Base-by-base conservation (phyloP, 2,888 invertebrate genomes). In the Eupithecia subfuscata region DNA sequence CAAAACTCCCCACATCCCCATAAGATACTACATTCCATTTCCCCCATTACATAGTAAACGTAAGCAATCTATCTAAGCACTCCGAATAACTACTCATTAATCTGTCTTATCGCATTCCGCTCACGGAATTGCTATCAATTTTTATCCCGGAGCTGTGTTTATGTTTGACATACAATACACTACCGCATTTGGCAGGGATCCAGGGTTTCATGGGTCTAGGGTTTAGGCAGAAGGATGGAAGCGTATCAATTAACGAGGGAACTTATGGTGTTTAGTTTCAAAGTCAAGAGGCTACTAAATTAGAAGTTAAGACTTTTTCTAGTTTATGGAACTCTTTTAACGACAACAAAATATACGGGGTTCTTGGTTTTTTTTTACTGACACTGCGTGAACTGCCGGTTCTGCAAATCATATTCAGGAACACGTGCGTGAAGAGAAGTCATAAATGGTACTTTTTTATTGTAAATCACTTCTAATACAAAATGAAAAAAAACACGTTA, bases 231-330 rank as follows among this genome's bases (percentile, higher is more conserved):
- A 72, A 69, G 34, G 37, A 63, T 12, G 75, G 80, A 77, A 34
- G 69, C 52, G 22, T 80, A 81, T 79, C 79, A 76, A 78, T 80
- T 74, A 75, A 72, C 74, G 73, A 76, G 71, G 77, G 72, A 60
- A 40, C 69, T 69, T 71, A 79, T 77, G 73, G 74, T 76, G 75
- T 76, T 65, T 4, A 76, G 71, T 70, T 77, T 64, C 70, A 75
- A 80, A 70, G 64, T 78, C 56, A 70, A 70, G n/a, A 69, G 5
- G 11, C 14, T 25, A 22, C 56, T n/a, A 22, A 56, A 56, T 22
- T 22, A 0, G 11, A 12, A 56, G 22, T 56, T 7, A n/a, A 8
- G 48, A 48, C 16, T 16, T 16, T 45, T 16, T 16, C 16, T 45
- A 5, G 5, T 16, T 45, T 30, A 30, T 30, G 2, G 2, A 30